Evolutionary conservation across 2,113 vertebrate genomes (phyloP), one percentile per base, ranked within the genome.

Genomic region (Callospermophilus lateralis): DNA sequence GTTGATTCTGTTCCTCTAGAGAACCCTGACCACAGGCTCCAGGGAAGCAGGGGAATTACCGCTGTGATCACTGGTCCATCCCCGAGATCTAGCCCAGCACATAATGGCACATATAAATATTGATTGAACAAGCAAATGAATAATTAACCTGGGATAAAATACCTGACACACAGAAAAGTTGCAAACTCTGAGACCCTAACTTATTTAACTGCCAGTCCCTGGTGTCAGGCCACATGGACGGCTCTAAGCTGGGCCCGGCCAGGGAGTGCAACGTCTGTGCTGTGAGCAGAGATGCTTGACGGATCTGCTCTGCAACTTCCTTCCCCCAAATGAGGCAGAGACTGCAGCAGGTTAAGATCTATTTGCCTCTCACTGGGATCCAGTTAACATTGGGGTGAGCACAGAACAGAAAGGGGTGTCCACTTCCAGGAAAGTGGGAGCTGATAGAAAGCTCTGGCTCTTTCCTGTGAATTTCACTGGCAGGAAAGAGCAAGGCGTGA

Each of bases 171-270:
- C 32, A 80, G 78, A 34, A 80, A 77, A 55, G n/a, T 16, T 80
- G 2, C 0, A 3, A 73, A 17, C 34, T 37, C 20, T 32, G 13
- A 58, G 79, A 74, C 6, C 17, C 8, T 1, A 0, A 26, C 24
- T 45, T 19, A 51, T 68, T 6, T 3, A 9, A 24, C 28, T 0
- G 0, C 39, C 0, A 0, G 76, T 13, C 3, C n/a, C 10, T 2
- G 6, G 5, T n/a, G 22, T 90, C 67, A 42, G 24, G 42, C 1
- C 15, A 58, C 17, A 30, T 2, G 12, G 72, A 11, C 12, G 3
- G 9, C 19, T 79, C 65, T 63, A 34, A 81, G 55, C 83, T 37
- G 22, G 10, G 63, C 37, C 39, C 37, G 34, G 48, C 4, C 1
- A 65, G 19, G 34, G 28, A 34, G 20, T 19, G 51, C 2, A 4